phyloP scores from a whole-genome alignment of 2,888 invertebrate genomes.

The Coleophora deauratella region DNA sequence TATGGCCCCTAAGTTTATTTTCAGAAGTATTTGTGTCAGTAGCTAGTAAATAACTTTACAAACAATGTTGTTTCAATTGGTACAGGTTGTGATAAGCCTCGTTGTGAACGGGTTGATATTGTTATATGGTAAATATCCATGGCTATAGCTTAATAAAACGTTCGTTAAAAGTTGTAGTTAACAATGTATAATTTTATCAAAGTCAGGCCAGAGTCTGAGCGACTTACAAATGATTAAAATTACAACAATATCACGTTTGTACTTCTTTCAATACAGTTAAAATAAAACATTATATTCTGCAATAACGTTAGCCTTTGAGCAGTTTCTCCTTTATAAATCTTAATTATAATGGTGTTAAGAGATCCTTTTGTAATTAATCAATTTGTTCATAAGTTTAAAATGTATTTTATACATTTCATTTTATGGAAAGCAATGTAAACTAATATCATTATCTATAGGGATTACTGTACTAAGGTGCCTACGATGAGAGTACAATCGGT shows the following conservation, averaged over 20 bases:
- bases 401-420: not conserved
- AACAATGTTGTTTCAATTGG: constrained; percentile 74
- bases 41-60: constrained; percentile 74
- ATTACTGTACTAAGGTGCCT: constrained; percentile 26
- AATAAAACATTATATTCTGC: constrained; percentile 40
- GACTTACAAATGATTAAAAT: constrained; percentile 62
- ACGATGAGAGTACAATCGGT: constrained; percentile 25
- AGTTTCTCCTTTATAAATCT: constrained; percentile 34
- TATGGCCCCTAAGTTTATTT: constrained; percentile 70
- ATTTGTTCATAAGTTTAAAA: constrained; percentile 1
- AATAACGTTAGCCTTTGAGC: constrained; percentile 47
- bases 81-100: constrained; percentile 74
- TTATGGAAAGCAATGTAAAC: not conserved
- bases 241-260: constrained; percentile 55
- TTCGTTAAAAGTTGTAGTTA: constrained; percentile 71
- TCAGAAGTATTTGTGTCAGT: constrained; percentile 69
- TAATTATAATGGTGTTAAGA: constrained; percentile 35
- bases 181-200: constrained; percentile 68
- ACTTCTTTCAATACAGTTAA: constrained; percentile 56
- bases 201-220: constrained; percentile 60
- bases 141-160: constrained; percentile 71
- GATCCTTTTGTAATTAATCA: constrained; percentile 18
- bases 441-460: constrained; percentile 18
- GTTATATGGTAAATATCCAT: constrained; percentile 72
- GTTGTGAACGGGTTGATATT: constrained; percentile 74